phyloP scores from a whole-genome alignment of 2,113 vertebrate species.

The Recurvirostra avosetta region DNA sequence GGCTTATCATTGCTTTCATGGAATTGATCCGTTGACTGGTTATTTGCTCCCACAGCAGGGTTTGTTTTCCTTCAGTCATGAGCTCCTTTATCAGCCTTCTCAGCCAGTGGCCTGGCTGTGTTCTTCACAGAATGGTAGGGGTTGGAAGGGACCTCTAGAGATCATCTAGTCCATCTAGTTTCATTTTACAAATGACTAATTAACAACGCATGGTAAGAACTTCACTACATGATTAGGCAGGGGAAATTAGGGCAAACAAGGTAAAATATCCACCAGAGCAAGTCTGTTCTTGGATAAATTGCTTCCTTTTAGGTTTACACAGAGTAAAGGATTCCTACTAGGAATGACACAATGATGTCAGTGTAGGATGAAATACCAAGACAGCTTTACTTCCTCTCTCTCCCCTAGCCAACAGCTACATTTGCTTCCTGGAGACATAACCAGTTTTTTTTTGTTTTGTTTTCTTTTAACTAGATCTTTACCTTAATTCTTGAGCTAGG shows the following conservation, averaged over 20 bases:
- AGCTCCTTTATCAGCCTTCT: background rate
- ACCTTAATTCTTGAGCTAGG: constrained; percentile 98
- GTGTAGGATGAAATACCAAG: background rate
- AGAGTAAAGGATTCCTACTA: background rate
- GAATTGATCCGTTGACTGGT: background rate
- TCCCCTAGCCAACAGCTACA: background rate
- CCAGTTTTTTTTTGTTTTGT: no score
- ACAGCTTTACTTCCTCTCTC: background rate
- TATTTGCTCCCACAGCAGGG: background rate
- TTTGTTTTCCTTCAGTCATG: background rate
- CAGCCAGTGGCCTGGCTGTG: background rate
- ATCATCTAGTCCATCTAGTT: background rate
- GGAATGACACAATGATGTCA: background rate
- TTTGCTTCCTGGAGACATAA: background rate
- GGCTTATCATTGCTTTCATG: background rate
- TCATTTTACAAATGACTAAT: background rate
- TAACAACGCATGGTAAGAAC: background rate
- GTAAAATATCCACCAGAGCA: background rate
- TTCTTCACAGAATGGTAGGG: background rate
- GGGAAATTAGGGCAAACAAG: background rate
- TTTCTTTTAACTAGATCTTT: background rate
- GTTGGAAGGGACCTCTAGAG: background rate
- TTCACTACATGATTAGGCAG: background rate
- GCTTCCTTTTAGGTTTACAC: background rate
- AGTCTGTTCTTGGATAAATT: background rate